A percentile compares a stretch with the other conserved stretches of the same genome.
Evolutionary conservation across 2,113 vertebrate genomes (phyloP).

Genomic region (Chaetodon auriga): DNA sequence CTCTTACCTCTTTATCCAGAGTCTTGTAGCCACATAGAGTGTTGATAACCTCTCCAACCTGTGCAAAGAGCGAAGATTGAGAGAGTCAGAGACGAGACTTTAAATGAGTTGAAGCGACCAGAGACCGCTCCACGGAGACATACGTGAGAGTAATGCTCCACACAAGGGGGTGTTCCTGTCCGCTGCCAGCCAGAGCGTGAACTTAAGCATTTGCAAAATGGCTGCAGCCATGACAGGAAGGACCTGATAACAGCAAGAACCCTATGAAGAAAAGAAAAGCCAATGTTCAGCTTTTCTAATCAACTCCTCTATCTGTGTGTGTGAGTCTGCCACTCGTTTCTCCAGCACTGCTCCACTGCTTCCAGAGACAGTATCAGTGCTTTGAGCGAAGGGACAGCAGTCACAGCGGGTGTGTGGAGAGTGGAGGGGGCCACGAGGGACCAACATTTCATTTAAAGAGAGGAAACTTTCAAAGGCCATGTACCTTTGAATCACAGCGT

Average conservation of each 20-base stretch:
- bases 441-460: conserved; percentile 37
- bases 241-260: conserved; percentile 49
- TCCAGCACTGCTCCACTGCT: conserved; percentile 30
- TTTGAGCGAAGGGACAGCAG: conserved; percentile 1
- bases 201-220: conserved; percentile 20
- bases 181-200: conserved; percentile 30
- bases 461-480: conserved; percentile 11
- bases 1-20: conserved; percentile 85
- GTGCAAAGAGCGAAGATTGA: conserved; percentile 36
- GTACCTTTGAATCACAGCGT: conserved; percentile 12
- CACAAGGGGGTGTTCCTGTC: conserved; percentile 7
- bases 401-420: not conserved
- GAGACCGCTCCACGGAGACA: not conserved
- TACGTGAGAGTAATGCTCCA: not conserved
- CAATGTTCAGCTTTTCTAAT: conserved; percentile 40
- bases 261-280: not conserved
- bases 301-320: conserved; percentile 1
- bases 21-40: conserved; percentile 89
- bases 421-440: not conserved
- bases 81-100: conserved; percentile 32
- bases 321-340: conserved; percentile 27
- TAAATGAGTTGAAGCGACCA: not conserved
- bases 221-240: conserved; percentile 22
- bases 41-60: conserved; percentile 89
- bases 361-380: conserved; percentile 32